Base-by-base conservation (phyloP, 2,113 vertebrate species). In the Plecturocebus donacophilus region DNA sequence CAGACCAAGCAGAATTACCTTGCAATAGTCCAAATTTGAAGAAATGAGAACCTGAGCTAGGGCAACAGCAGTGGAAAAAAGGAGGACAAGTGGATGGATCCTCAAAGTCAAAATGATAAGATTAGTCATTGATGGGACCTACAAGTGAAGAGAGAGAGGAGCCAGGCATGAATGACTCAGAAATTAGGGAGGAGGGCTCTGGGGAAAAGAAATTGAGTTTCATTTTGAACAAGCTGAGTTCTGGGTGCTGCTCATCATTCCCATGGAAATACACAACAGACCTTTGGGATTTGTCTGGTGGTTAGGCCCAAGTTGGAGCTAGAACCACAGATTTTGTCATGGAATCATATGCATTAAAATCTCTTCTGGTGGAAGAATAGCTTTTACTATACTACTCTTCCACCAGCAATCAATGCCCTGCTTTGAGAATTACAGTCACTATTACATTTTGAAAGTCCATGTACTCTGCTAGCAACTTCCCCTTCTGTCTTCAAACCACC, bases 101-200 rank as follows among this genome's bases (percentile, higher is more conserved):
- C 64, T 93, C 96, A 79, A 86, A 91, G 45, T 54, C 49, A 66
- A 90, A 94, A 42, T 85, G 40, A n/a, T 73, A 25, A 93, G 23
- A 93, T 32, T 30, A 54, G 85, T 49, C 85, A 79, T 6, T 90
- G 68, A 75, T 23, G 47, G 35, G 21, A 84, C 1, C 35, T 77
- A 64, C 47, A 54, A 32, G 23, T 56, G 71, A 87, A 8, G 35
- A 70, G 19, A 30, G 54, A 35, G 4, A n/a, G 27, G 16, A 42
- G 7, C 9, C 35, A 76, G 66, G 30, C 38, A 30, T 27, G 45
- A 54, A 56, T n/a, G 71, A 70, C 14, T 1, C 38, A n/a, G 73
- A 20, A 25, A 77, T 25, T 47, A 23, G 84, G 49, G 45, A 88
- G 14, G 30, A 68, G 27, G 25, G 38, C 6, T 14, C 30, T 47